phyloP scores from a whole-genome alignment of 2,797 vertebrate genomes.

The Eulemur rubriventer region DNA sequence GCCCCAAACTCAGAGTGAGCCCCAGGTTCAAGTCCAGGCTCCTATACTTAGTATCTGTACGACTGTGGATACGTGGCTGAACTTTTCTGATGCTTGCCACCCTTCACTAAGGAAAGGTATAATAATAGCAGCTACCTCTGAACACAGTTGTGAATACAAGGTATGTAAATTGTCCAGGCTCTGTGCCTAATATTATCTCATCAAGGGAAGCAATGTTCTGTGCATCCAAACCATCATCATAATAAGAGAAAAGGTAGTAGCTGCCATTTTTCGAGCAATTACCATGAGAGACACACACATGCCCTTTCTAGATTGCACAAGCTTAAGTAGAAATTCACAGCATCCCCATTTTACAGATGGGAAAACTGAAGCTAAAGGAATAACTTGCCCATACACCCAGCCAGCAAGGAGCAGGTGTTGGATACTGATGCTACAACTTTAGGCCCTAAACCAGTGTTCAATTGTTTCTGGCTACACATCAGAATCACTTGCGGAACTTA shows the following conservation, averaged over 20 bases:
- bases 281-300: not conserved
- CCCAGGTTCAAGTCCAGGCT: not conserved
- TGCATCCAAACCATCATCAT: not conserved
- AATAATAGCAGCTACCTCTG: not conserved
- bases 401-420: not conserved
- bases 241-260: not conserved
- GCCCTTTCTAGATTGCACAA: not conserved
- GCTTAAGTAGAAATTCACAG: not conserved
- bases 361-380: not conserved
- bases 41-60: fast-evolving
- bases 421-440: not conserved
- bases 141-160: not conserved
- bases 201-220: not conserved
- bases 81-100: not conserved
- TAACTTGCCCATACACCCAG: not conserved
- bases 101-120: not conserved
- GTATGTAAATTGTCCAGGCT: fast-evolving
- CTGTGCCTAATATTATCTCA: not conserved
- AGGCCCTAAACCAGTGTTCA: not conserved
- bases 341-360: not conserved
- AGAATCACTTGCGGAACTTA: not conserved
- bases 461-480: fast-evolving
- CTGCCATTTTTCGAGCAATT: not conserved
- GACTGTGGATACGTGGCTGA: not conserved
- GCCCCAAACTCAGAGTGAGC: not conserved